These are phyloP conservation scores for Phymatocera aterrima DNA, from an alignment of 2,888 invertebrate genomes.

Conservation along the genomic window DNA sequence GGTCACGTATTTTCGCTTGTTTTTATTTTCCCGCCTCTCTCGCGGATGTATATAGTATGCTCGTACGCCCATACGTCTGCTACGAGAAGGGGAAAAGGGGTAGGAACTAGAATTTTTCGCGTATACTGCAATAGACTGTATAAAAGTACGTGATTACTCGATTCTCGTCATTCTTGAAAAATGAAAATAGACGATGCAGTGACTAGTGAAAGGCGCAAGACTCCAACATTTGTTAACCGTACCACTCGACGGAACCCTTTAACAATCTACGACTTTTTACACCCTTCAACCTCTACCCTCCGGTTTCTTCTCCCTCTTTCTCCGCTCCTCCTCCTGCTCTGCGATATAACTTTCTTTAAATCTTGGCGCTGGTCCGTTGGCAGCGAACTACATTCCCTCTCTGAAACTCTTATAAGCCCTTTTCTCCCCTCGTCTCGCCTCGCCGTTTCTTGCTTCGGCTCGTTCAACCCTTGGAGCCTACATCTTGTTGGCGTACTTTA, in stretches of 20 bases:
- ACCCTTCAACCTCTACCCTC: neutral
- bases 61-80: too few species aligned
- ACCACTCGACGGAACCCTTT: constrained; percentile 39
- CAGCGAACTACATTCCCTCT: constrained; percentile 16
- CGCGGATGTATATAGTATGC: too few species aligned
- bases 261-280: constrained; percentile 29
- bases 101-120: neutral
- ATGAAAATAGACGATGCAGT: neutral
- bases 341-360: constrained; percentile 44
- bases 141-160: too few species aligned
- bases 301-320: constrained; percentile 11
- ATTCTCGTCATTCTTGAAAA: neutral
- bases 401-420: constrained; percentile 33
- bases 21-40: neutral
- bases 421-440: neutral
- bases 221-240: constrained; percentile 13
- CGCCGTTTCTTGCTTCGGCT: neutral
- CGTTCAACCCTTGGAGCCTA: constrained; percentile 25
- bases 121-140: too few species aligned
- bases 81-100: too few species aligned
- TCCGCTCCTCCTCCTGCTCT: neutral
- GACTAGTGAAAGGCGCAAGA: neutral
- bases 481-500: constrained; percentile 22
- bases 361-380: constrained; percentile 28
- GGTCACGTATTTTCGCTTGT: neutral